phyloP scores from a whole-genome alignment of 2,113 vertebrate species.

The Microtus montanus region DNA sequence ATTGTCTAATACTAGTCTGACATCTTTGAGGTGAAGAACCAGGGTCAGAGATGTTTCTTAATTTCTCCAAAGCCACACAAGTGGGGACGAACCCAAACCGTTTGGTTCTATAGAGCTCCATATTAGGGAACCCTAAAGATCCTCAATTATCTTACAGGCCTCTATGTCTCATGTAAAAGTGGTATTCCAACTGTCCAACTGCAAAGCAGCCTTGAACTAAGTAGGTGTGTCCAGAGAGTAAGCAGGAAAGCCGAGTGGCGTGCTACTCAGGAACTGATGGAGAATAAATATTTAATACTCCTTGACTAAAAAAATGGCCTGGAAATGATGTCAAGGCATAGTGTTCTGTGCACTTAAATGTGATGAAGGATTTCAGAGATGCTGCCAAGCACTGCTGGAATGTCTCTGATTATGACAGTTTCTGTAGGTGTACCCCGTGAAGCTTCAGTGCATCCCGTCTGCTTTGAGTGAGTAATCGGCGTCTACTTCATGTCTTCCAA shows the following conservation, averaged over 20 bases:
- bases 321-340: slow-evolving; percentile 79
- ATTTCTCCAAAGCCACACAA: background rate
- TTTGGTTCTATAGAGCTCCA: background rate
- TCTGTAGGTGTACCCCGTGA: slow-evolving; percentile 31
- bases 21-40: background rate
- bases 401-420: slow-evolving; percentile 69
- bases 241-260: slow-evolving; percentile 78
- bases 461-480: slow-evolving; percentile 17
- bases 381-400: slow-evolving; percentile 56
- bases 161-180: background rate
- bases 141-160: background rate
- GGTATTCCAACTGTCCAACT: slow-evolving; percentile 30
- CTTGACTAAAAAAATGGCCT: slow-evolving; percentile 74
- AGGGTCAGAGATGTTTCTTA: background rate
- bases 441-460: slow-evolving; percentile 30
- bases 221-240: slow-evolving; percentile 78
- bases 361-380: slow-evolving; percentile 71
- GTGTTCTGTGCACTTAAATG: slow-evolving; percentile 72
- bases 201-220: slow-evolving; percentile 53
- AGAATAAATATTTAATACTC: slow-evolving; percentile 87
- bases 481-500: background rate
- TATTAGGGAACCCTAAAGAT: background rate
- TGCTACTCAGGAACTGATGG: slow-evolving; percentile 71
- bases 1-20: background rate
- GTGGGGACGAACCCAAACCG: background rate